Conservation (phyloP, 2,113 vertebrate species). For the Mugil cephalus region DNA sequence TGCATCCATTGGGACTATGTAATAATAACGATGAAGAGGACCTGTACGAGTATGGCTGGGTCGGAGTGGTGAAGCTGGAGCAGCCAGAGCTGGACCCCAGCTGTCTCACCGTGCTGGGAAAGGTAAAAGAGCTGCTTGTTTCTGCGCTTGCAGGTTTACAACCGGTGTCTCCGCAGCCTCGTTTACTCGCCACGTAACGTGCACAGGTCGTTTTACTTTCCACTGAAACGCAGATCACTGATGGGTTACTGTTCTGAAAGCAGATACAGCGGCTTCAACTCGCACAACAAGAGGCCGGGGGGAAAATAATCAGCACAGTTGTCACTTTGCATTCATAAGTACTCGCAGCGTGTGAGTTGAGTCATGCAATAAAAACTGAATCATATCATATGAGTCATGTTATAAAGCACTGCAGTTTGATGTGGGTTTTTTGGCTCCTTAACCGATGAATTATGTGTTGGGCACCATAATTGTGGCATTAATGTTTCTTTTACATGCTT, state of each 20-base stretch:
- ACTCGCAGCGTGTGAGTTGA: neutral
- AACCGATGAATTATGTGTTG: neutral
- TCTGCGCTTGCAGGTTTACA: neutral
- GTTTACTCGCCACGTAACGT: no score
- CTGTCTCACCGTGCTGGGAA: conserved; percentile 96
- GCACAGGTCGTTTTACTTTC: neutral
- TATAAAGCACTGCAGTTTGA: no score
- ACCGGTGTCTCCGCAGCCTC: no score
- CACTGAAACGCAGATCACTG: neutral
- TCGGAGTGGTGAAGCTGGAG: conserved; percentile 99
- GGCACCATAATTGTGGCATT: neutral
- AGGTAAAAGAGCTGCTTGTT: conserved; percentile 86
- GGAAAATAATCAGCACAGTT: neutral
- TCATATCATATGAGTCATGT: neutral
- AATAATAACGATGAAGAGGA: conserved; percentile 98
- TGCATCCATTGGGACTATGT: conserved; percentile 97
- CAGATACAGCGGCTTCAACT: neutral
- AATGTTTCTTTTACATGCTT: neutral
- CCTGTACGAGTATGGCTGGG: conserved; percentile 97
- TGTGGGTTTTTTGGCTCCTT: neutral
- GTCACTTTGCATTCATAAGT: conserved; percentile 1
- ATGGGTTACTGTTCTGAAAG: neutral
- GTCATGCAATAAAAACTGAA: neutral
- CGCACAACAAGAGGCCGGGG: neutral
- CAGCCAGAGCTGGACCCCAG: conserved; percentile 96